Conservation (phyloP, 2,113 vertebrate genomes). For the Apteryx owenii region DNA sequence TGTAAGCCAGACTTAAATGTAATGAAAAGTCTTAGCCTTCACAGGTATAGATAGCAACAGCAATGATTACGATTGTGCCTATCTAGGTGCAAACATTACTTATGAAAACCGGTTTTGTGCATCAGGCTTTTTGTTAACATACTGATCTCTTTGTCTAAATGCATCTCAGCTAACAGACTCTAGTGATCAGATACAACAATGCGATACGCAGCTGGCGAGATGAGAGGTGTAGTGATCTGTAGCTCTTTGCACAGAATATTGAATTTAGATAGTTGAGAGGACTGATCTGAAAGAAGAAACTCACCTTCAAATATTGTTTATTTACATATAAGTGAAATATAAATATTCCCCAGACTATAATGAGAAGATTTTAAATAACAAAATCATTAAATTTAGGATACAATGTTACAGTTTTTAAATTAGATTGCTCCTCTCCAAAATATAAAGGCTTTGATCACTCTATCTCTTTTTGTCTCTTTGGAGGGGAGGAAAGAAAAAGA, state of each 20-base stretch:
- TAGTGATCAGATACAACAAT: neutral
- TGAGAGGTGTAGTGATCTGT: neutral
- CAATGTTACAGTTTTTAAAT: neutral
- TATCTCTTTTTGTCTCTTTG: neutral
- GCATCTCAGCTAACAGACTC: neutral
- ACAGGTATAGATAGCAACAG: neutral
- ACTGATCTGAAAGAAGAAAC: neutral
- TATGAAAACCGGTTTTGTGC: neutral
- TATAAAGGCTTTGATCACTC: neutral
- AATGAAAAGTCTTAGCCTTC: neutral
- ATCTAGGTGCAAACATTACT: neutral
- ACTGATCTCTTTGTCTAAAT: neutral
- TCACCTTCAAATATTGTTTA: neutral
- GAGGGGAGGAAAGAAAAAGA: neutral
- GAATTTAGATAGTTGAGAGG: neutral
- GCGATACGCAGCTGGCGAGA: neutral
- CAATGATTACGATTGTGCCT: neutral
- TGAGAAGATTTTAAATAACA: neutral
- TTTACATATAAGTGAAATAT: neutral
- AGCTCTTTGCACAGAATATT: neutral
- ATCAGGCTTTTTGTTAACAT: neutral
- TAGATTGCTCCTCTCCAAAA: neutral
- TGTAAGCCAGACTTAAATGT: neutral
- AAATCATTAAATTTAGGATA: neutral
- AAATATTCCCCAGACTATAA: neutral